A percentile compares a stretch with the other conserved stretches of the same genome.
Evolutionary conservation across 2,888 invertebrate species (phyloP).

Genomic region (Ethmia dodecea): DNA sequence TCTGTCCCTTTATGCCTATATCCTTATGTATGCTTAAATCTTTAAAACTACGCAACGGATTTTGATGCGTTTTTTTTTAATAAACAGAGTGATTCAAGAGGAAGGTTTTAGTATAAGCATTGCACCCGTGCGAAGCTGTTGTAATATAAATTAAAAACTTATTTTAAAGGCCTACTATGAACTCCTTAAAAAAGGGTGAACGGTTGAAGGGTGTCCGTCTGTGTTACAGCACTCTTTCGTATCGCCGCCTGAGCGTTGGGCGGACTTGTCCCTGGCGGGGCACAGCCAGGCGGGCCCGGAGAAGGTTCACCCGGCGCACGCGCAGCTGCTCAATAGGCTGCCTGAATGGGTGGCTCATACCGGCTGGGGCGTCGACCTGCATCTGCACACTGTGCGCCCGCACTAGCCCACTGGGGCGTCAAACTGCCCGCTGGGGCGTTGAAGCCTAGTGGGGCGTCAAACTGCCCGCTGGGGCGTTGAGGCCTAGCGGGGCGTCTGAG

Average conservation of each 20-base stretch:
- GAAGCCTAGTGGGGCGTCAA: no score
- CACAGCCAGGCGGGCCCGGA: constrained; percentile 76
- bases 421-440: no score
- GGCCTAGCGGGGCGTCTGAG: no score
- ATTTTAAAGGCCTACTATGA: neutral
- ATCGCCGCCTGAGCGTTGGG: constrained; percentile 17
- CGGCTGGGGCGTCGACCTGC: constrained; percentile 84
- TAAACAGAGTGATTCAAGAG: neutral
- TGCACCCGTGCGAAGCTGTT: neutral
- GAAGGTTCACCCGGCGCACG: constrained; percentile 69
- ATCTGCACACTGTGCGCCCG: no score
- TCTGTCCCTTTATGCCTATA: no score
- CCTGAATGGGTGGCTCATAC: constrained; percentile 81
- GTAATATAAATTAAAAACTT: neutral
- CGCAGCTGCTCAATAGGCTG: constrained; percentile 73
- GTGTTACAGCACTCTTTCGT: constrained; percentile 16
- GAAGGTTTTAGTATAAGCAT: neutral
- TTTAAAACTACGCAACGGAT: no score
- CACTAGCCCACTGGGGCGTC: no score
- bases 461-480: no score
- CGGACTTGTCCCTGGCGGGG: constrained; percentile 79
- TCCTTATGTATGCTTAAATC: no score
- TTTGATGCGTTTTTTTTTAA: neutral
- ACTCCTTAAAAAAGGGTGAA: neutral
- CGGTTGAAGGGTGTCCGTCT: neutral